phyloP scores from a whole-genome alignment of 2,888 invertebrate species.

The Diplazon laetatorius region DNA sequence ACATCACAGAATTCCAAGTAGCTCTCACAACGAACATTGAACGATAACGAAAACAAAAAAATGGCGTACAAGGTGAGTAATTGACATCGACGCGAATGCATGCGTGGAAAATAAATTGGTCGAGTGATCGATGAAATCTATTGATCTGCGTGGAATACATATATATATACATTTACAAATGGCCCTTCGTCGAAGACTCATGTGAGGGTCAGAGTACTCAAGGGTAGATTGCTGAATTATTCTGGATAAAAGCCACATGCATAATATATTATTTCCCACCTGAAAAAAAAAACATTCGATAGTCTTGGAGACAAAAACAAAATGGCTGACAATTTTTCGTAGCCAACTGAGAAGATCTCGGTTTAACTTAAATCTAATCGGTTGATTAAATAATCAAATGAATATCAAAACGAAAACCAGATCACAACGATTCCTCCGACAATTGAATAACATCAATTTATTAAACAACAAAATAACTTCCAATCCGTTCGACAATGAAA shows the following conservation, averaged over 20 bases:
- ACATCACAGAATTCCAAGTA: constrained; percentile 70
- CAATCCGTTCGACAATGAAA: neutral
- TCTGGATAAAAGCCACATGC: neutral
- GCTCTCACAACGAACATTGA: constrained; percentile 66
- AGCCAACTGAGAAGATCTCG: too few species aligned
- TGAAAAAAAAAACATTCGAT: neutral
- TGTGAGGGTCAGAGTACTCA: too few species aligned
- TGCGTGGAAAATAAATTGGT: neutral
- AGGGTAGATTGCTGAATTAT: neutral
- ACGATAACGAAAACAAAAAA: too few species aligned
- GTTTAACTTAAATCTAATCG: too few species aligned
- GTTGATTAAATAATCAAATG: too few species aligned
- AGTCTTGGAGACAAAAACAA: too few species aligned
- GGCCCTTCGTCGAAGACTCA: neutral
- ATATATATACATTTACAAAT: too few species aligned
- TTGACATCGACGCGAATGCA: neutral
- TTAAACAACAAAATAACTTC: neutral
- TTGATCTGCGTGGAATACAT: neutral
- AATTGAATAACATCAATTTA: too few species aligned
- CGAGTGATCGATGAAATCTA: neutral
- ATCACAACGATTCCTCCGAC: too few species aligned
- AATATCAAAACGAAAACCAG: too few species aligned
- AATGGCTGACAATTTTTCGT: too few species aligned
- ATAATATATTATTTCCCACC: too few species aligned
- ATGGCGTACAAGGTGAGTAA: constrained; percentile 77